Base-by-base conservation (phyloP, 2,113 vertebrate species). In the Cyanistes caeruleus region DNA sequence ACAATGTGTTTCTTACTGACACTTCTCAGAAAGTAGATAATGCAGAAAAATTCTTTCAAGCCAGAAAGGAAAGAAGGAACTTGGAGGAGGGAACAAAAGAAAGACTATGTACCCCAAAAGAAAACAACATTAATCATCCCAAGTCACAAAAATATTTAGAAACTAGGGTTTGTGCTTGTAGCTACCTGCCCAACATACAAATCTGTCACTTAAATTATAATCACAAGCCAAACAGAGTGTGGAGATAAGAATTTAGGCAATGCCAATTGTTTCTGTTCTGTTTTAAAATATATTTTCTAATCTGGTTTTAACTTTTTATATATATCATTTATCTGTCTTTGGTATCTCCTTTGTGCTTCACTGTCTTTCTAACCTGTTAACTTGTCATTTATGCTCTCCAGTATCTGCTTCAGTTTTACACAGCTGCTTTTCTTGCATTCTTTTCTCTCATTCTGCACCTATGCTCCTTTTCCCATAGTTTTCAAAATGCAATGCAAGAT, bases 381-480 rank as follows among this genome's bases (percentile, higher is more conserved):
- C 27, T 20, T 70, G 25, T 20, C 75, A n/a, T 70, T 74, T 37
- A 14, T 43, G 9, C 15, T 85, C 31, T 64, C 13, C 33, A 48
- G 22, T 41, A 49, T 49, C 39, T 81, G 48, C 35, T 68, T 49
- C 37, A 55, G 5, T 46, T 92, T 85, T 4, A 75, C 8, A 41
- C 24, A 16, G 18, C 17, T 72, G 30, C 17, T 70, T 75, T 84
- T 81, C 39, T 70, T 72, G 14, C 35, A 39, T 81, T 44, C 11
- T 62, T 67, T 63, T 59, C 35, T 49, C 7, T 67, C 35, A 78
- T 46, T 41, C n/a, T 79, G 31, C n/a, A 67, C 37, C 44, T 56
- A 56, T 0, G 0, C n/a, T 67, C 17, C 7, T 58, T 90, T 68
- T 48, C 30, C 44, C 14, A 15, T 33, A 11, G 11, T 69, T 85